A percentile compares a stretch with the other conserved stretches of the same genome.
phyloP scores from a whole-genome alignment of 1,140 invertebrate species.

The Zaprionus nigranus region DNA sequence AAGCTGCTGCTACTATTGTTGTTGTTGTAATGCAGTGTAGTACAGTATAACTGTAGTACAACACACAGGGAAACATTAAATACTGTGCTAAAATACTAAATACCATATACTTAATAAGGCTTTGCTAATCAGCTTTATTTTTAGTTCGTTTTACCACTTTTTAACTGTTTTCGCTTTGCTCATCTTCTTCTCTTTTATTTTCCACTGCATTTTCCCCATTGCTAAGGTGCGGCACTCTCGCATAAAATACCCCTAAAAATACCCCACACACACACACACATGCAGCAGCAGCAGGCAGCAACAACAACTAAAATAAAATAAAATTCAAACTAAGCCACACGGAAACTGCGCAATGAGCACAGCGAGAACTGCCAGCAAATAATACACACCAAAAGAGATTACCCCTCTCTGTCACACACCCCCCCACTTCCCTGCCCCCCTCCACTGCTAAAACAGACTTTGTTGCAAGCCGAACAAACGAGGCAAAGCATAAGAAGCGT shows the following conservation, averaged over 20 bases:
- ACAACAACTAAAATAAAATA: slow-evolving; percentile 33
- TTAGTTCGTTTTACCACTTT: not conserved
- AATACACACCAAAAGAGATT: slow-evolving; percentile 49
- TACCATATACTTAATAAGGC: not conserved
- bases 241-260: slow-evolving; percentile 35
- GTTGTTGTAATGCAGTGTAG: not conserved
- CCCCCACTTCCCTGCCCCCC: no score
- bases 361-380: slow-evolving; percentile 37
- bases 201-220: not conserved
- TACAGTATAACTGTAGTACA: not conserved
- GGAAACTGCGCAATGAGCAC: slow-evolving; percentile 67
- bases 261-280: not conserved
- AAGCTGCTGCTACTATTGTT: slow-evolving; percentile 17
- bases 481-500: slow-evolving; percentile 53
- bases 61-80: not conserved
- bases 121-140: not conserved
- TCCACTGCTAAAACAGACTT: slow-evolving; percentile 21
- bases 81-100: not conserved
- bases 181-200: not conserved
- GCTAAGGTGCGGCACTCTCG: slow-evolving; percentile 50
- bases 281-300: slow-evolving; percentile 22
- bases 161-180: not conserved
- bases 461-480: slow-evolving; percentile 38
- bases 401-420: slow-evolving; percentile 13
- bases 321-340: slow-evolving; percentile 65